Evolutionary conservation across 2,113 vertebrate genomes (phyloP), one percentile per base, ranked within the genome.

Genomic region (Cinclus cinclus): DNA sequence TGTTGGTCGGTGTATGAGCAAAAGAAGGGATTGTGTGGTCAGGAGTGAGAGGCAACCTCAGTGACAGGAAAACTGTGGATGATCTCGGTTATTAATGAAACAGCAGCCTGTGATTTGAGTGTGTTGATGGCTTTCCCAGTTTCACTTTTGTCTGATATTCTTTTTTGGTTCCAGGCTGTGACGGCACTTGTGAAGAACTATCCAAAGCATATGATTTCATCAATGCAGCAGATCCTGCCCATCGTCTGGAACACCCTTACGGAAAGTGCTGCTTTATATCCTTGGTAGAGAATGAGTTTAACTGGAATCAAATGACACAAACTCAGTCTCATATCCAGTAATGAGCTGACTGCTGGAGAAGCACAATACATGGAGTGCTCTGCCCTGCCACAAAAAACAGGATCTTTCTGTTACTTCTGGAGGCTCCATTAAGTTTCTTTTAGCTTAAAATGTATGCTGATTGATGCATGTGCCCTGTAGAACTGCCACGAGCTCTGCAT

Each of bases 171-270:
- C 28, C 92, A 99, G 99, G 99, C 99, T 53, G 99, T 99, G 62
- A 99, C 99, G 8, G 99, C 99, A 2, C 97, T 99, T 90, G 99
- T 99, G 95, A 99, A 99, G 95, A 99, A 99, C 97, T 99, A 99
- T 73, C 99, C 99, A 3, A 99, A 99, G 97, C 99, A 99, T 93
- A 99, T 99, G 99, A 98, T 99, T 92, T 98, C 99, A 2, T 99
- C 99, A 44, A 99, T 99, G 99, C 99, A 99, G 95, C 99, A 99
- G 95, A 99, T 99, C 83, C 97, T 99, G 69, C 99, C 99, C 65
- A 99, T 99, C 21, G 99, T 99, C 14, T 99, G 99, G 99, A 99
- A 99, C 68, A 99, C 99, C 5, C 98, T 99, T n/a, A 99, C 99
- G 1, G 99, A 99, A 95, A 99, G 99, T 42, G 99, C 99, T 10